Evolutionary conservation across 2,888 invertebrate species (phyloP).

Genomic region (Parnassius orleans): DNA sequence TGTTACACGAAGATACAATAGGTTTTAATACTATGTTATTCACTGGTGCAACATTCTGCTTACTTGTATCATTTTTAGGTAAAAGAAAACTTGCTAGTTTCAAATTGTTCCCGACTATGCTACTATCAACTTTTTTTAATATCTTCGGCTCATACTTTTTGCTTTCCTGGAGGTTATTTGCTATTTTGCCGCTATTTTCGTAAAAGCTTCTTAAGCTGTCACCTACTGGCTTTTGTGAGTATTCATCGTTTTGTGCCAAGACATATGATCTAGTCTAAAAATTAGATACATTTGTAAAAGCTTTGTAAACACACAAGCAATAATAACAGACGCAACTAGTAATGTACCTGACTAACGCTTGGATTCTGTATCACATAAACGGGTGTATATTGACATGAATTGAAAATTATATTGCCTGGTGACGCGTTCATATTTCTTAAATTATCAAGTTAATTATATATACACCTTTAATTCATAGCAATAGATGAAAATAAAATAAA

Average conservation of each 20-base stretch:
- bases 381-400: constrained; percentile 72
- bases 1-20: constrained; percentile 40
- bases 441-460: constrained; percentile 37
- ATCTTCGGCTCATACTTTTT: constrained; percentile 49
- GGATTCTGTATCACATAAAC: constrained; percentile 70
- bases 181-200: constrained; percentile 74
- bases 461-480: constrained; percentile 29
- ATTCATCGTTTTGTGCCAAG: constrained; percentile 50
- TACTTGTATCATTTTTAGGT: constrained; percentile 55
- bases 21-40: constrained; percentile 52
- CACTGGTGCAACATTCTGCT: constrained; percentile 34
- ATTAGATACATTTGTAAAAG: constrained; percentile 30
- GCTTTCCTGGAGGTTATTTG: constrained; percentile 51
- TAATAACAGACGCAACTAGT: constrained; percentile 32
- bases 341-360: constrained; percentile 64
- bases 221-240: constrained; percentile 54
- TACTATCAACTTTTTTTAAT: constrained; percentile 52
- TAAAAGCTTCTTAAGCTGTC: constrained; percentile 74
- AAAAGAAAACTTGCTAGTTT: constrained; percentile 68
- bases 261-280: constrained; percentile 65
- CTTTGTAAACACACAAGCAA: constrained; percentile 26
- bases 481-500: constrained; percentile 10
- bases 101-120: constrained; percentile 61
- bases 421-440: constrained; percentile 59
- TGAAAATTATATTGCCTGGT: constrained; percentile 60